A percentile compares a stretch with the other conserved stretches of the same genome.
phyloP scores from a whole-genome alignment of 2,113 vertebrate genomes.

The Anarhynchus alexandrinus region DNA sequence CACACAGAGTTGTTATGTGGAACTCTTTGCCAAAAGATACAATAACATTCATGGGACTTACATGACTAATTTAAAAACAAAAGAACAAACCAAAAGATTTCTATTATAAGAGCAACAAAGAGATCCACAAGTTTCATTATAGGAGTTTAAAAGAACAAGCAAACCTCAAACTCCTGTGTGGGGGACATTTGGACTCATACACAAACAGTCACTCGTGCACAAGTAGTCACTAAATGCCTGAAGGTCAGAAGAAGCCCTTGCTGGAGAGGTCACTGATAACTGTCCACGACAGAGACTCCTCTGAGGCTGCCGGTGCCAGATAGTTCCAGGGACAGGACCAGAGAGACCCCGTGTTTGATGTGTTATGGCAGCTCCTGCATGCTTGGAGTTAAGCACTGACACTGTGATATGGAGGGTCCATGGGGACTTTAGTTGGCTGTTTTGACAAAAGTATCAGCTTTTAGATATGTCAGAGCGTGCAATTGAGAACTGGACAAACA shows the following conservation, averaged over 20 bases:
- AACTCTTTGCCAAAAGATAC: neutral
- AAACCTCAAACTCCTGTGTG: neutral
- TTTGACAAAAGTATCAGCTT: neutral
- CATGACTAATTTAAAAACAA: neutral
- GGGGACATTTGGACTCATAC: too few species aligned
- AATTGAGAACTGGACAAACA: neutral
- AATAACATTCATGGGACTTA: neutral
- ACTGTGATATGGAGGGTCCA: neutral
- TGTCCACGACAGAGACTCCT: neutral
- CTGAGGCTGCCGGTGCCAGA: neutral
- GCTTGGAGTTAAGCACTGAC: neutral
- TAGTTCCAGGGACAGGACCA: neutral
- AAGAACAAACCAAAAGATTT: neutral
- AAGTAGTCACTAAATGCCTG: neutral
- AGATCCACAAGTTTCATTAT: neutral
- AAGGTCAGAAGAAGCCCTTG: neutral
- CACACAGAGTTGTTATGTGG: neutral
- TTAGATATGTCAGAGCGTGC: neutral
- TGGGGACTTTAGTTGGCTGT: neutral
- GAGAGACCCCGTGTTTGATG: rapidly evolving
- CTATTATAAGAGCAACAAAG: neutral
- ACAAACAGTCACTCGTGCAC: neutral
- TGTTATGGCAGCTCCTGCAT: neutral
- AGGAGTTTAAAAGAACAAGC: neutral
- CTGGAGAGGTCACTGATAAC: neutral